Percentiles rank a stretch among this genome's conserved stretches.
Evolutionary conservation across 1,140 invertebrate species (phyloP).

Genomic region (Schlechtendalia chinensis): DNA sequence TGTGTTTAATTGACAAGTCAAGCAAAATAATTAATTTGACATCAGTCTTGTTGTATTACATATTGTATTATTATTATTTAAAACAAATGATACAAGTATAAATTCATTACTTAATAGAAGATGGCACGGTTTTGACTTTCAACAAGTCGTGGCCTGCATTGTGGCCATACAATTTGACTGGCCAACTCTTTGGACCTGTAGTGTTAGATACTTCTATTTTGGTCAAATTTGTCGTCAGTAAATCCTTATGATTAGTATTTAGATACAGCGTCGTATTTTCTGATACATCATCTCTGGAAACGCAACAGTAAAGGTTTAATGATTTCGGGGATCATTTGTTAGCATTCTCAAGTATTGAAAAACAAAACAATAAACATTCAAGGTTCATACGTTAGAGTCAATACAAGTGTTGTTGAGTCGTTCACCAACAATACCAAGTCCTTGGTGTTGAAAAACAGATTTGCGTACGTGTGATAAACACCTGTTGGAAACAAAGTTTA

Average conservation of each 20-base stretch:
- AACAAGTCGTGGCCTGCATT: slow-evolving; percentile 21
- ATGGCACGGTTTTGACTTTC: neutral
- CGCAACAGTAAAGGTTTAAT: neutral
- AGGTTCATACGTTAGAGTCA: slow-evolving; percentile 18
- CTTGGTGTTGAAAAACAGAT: slow-evolving; percentile 20
- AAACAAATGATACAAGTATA: neutral
- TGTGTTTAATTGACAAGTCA: neutral
- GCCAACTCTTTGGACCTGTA: neutral
- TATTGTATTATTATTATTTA: too few species aligned
- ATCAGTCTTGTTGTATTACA: neutral
- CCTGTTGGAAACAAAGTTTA: neutral
- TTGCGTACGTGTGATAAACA: neutral
- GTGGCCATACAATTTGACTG: slow-evolving; percentile 7
- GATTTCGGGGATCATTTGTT: neutral
- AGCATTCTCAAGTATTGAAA: too few species aligned
- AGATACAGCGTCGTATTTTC: neutral
- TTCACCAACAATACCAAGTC: slow-evolving; percentile 33
- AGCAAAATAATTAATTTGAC: neutral
- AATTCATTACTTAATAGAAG: neutral
- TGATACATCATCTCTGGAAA: neutral
- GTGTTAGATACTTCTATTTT: neutral
- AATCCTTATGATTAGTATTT: slow-evolving; percentile 5
- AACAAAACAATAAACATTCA: neutral
- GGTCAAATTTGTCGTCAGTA: slow-evolving; percentile 6
- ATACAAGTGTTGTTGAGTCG: neutral